Evolutionary conservation across 2,888 invertebrate genomes (phyloP).

Genomic region (Zelleria hepariella): DNA sequence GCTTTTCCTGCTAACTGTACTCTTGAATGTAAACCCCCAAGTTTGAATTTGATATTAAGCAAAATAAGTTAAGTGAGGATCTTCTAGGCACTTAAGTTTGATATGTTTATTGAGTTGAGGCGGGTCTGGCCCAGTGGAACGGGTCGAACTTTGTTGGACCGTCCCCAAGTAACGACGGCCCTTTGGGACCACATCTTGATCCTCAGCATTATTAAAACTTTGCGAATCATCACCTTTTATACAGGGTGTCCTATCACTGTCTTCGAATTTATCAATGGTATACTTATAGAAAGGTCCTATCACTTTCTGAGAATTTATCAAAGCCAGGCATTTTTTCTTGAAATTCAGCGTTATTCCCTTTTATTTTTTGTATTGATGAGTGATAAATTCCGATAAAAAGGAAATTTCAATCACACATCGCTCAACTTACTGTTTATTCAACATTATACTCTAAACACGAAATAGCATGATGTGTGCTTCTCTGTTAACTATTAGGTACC

Average conservation of each 20-base stretch:
- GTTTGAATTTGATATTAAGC: background rate
- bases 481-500: background rate
- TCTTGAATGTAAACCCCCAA: background rate
- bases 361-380: no score
- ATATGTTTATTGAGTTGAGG: constrained; percentile 3
- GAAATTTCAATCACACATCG: no score
- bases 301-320: no score
- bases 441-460: background rate
- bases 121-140: background rate
- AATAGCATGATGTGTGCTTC: background rate
- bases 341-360: no score
- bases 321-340: no score
- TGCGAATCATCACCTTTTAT: background rate
- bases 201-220: background rate
- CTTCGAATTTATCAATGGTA: background rate
- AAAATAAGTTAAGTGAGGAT: constrained; percentile 2
- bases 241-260: background rate
- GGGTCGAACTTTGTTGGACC: constrained; percentile 1
- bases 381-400: no score
- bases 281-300: no score
- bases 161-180: background rate
- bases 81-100: background rate
- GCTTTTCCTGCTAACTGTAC: background rate
- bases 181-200: background rate
- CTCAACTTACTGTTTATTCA: no score